phyloP scores from a whole-genome alignment of 1,140 invertebrate species.

The Pomacea maculata region DNA sequence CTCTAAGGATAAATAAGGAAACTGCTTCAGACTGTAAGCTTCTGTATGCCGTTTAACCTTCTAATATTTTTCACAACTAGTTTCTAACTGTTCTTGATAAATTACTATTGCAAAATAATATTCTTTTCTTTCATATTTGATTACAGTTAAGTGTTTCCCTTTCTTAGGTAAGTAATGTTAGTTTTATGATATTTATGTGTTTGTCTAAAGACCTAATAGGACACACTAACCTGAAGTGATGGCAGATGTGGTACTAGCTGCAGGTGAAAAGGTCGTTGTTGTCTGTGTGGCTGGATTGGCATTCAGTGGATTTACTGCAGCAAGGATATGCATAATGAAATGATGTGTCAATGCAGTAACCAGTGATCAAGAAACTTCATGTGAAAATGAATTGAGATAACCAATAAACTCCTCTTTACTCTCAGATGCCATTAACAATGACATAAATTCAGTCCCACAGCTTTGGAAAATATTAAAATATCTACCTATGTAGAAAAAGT shows the following conservation, averaged over 20 bases:
- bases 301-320: constrained; percentile 44
- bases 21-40: no score
- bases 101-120: not conserved
- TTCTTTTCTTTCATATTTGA: no score
- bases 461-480: not conserved
- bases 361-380: no score
- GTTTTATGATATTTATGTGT: no score
- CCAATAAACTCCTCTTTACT: no score
- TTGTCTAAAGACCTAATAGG: not conserved
- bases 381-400: no score
- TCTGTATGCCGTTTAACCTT: not conserved
- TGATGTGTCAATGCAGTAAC: not conserved
- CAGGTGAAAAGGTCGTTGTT: constrained; percentile 15
- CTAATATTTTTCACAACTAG: not conserved
- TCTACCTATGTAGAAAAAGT: not conserved
- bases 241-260: constrained; percentile 10
- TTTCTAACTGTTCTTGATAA: not conserved
- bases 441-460: no score
- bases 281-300: constrained; percentile 44
- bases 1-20: not conserved
- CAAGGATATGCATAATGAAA: not conserved
- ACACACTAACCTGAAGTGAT: constrained; percentile 14
- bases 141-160: no score
- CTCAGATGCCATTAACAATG: no score
- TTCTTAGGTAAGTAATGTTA: not conserved